A percentile compares a stretch with the other conserved stretches of the same genome.
Evolutionary conservation across 2,113 vertebrate species (phyloP).

Genomic region (Meriones unguiculatus): DNA sequence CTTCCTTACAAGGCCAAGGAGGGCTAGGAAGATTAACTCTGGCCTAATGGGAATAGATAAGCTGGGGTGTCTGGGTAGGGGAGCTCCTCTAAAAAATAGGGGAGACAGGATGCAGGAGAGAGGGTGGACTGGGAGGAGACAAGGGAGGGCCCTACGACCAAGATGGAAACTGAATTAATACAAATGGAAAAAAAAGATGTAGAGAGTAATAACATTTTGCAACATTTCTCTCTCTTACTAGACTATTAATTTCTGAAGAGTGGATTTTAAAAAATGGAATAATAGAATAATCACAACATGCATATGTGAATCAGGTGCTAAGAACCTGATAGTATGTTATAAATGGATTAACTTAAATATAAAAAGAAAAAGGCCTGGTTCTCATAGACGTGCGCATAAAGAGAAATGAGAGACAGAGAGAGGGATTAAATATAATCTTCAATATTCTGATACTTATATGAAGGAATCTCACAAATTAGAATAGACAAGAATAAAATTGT

Average conservation of each 20-base stretch:
- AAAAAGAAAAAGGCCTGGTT: background rate
- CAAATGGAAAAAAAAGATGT: no score
- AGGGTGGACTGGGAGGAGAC: no score
- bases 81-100: no score
- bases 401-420: background rate
- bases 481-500: slow-evolving; percentile 6
- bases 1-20: no score
- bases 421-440: background rate
- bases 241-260: background rate
- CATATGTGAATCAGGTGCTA: background rate
- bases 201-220: background rate
- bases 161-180: no score
- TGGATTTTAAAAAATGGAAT: background rate
- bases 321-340: background rate
- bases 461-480: background rate
- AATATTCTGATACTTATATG: background rate
- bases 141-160: no score
- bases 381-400: background rate
- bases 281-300: background rate
- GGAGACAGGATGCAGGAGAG: no score
- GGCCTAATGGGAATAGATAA: no score
- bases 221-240: background rate
- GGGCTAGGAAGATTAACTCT: no score
- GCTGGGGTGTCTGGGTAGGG: no score
- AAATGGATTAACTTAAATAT: slow-evolving; percentile 9